Base-by-base conservation (phyloP, 1,140 invertebrate genomes). In the Lasaia peninsularis region DNA sequence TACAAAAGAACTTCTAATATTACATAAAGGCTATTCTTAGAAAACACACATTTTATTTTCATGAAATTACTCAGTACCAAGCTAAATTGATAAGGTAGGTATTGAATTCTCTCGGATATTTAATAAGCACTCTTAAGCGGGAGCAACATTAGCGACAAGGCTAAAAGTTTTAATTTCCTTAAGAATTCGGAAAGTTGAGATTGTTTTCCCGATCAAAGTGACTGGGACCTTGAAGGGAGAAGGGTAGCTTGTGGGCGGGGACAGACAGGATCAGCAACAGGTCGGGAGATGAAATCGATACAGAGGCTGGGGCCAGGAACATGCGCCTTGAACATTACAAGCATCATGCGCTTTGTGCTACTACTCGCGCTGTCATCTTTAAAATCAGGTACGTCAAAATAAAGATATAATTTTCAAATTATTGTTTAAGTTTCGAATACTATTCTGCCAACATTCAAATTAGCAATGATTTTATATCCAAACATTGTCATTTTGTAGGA, bases 181-280 rank as follows among this genome's bases (percentile, higher is more conserved):
- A 80, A 84, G 78, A 81, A 80, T 82, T 82, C 62, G 58, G 55
- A 81, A 84, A 85, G 81, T 87, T 87, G 56, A 84, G 73, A 86
- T 83, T 87, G 82, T 84, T 85, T 84, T 77, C 69, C 58, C 66
- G 65, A 78, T 76, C 75, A 82, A 76, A 83, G 71, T 75, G 74
- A 71, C 64, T 52, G 55, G 55, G 60, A 52, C 55, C 58, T 60
- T 64, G 64, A 44, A 63, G 63, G 67, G 68, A 52, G 61, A 56
- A 50, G 49, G 52, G 33, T 32, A 67, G 61, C 63, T 61, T 61
- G 53, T 40, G 53, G 73, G 80, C 71, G 77, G 78, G 65, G 75
- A 66, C 57, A 58, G 57, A 65, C 65, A 64, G 65, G 73, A 71
- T 28, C 71, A 75, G 78, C 83, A 84, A 80, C 82, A 85, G 85